Evolutionary conservation across 2,888 invertebrate genomes (phyloP).

Genomic region (Himalopsyche kuldschensis): DNA sequence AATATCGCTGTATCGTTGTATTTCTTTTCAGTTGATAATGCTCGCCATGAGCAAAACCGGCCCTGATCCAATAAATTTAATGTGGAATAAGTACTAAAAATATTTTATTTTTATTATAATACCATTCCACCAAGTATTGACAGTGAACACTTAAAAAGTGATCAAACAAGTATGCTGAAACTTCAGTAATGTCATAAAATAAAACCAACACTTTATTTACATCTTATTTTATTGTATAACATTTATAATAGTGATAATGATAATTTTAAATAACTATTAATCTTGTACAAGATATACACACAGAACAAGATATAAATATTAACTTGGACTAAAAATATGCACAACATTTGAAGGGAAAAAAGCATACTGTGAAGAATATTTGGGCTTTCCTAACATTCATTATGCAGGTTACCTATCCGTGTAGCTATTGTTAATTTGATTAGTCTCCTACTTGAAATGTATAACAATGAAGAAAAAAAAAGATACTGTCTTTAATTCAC

Average conservation of each 20-base stretch:
- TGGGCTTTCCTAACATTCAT: neutral
- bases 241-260: conserved; percentile 29
- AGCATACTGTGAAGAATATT: neutral
- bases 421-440: neutral
- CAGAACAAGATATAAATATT: conserved; percentile 6
- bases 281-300: conserved; percentile 29
- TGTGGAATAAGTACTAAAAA: too few relatives aligned
- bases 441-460: neutral
- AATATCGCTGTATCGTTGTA: too few relatives aligned
- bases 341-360: neutral
- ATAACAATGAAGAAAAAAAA: neutral
- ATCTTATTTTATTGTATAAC: conserved; percentile 36
- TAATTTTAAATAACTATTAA: conserved; percentile 19
- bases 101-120: too few relatives aligned
- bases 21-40: too few relatives aligned
- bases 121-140: too few relatives aligned
- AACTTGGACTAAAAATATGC: neutral
- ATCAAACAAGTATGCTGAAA: neutral
- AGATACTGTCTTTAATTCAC: neutral
- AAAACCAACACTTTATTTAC: conserved; percentile 23
- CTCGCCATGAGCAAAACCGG: too few relatives aligned
- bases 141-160: too few relatives aligned
- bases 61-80: too few relatives aligned
- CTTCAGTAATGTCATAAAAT: neutral
- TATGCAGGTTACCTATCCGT: neutral